phyloP scores from a whole-genome alignment of 2,888 invertebrate genomes.

The Litoditis marina region DNA sequence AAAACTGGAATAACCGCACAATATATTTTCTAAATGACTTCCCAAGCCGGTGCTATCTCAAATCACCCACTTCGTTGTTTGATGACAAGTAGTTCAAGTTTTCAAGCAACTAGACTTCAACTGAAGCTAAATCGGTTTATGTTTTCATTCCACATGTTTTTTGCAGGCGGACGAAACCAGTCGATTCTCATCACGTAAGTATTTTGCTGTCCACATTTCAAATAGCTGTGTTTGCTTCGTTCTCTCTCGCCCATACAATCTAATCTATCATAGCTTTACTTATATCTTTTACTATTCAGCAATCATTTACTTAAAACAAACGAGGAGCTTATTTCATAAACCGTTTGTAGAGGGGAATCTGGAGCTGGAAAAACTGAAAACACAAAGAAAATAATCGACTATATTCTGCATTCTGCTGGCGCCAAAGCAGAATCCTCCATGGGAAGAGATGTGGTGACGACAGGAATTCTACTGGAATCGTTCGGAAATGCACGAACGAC shows the following conservation, averaged over 20 bases:
- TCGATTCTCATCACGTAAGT: constrained; percentile 62
- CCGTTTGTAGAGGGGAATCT: constrained; percentile 67
- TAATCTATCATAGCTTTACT: too few species aligned
- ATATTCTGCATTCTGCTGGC: constrained; percentile 54
- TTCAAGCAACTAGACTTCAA: too few species aligned
- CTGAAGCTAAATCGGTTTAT: too few species aligned
- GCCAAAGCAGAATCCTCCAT: constrained; percentile 14
- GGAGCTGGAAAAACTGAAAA: constrained; percentile 70
- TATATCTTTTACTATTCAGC: too few species aligned
- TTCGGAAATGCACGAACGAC: constrained; percentile 59
- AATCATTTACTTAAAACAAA: too few species aligned
- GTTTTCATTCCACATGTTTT: not conserved
- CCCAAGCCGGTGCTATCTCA: too few species aligned
- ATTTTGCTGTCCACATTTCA: not conserved
- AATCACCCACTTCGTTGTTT: too few species aligned
- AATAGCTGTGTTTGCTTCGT: too few species aligned
- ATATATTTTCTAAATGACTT: too few species aligned
- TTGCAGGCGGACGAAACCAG: constrained; percentile 53
- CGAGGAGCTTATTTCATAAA: not conserved
- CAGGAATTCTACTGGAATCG: constrained; percentile 50
- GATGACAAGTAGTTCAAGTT: too few species aligned
- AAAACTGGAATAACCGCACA: too few species aligned
- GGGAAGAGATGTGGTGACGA: constrained; percentile 24
- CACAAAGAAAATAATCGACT: constrained; percentile 66
- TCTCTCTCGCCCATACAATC: too few species aligned